Base-by-base conservation (phyloP, 2,113 vertebrate species). In the Melanocharis versteri region DNA sequence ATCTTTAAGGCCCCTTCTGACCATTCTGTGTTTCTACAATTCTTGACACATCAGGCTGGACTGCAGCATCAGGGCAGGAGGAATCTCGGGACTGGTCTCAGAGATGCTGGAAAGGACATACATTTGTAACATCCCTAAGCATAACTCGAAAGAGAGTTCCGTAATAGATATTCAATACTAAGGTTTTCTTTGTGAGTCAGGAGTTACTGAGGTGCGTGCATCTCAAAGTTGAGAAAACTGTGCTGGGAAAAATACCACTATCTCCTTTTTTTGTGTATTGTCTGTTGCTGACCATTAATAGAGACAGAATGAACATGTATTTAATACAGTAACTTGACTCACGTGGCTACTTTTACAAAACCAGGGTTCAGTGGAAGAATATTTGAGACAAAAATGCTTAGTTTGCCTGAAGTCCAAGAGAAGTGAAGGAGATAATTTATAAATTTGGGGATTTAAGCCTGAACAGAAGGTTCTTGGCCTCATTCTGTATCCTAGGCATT, bases 1-100 rank as follows among this genome's bases (percentile, higher is more conserved):
- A 35, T 35, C 16, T 42, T 48, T 42, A 31, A 31, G 42, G 26
- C 37, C 31, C 3, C 8, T 35, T 80, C 21, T 22, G 56, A 47
- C 26, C 7, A 42, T 48, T 35, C 5, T 62, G 11, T 40, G 10
- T 45, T 78, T 61, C 26, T 28, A 6, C n/a, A n/a, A n/a, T n/a
- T n/a, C n/a, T n/a, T 12, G 11, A 19, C 62, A 16, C 9, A 17
- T 9, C 0, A 0, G 15, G 5, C 23, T 75, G 27, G 31, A 7
- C n/a, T 79, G 13, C 33, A 50, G 12, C 33, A 50, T 17, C 62
- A 77, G 12, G 8, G 12, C 12, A 15, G 12, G n/a, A 47, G n/a
- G 40, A 77, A 35, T 77, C 35, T 4, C 7, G 58, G 48, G 9
- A 7, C 10, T 47, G 8, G 10, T 45, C 57, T 13, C 3, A 10